These are phyloP conservation scores for Lepidurus couesii DNA, from an alignment of 1,140 invertebrate species.

Conservation along the genomic window DNA sequence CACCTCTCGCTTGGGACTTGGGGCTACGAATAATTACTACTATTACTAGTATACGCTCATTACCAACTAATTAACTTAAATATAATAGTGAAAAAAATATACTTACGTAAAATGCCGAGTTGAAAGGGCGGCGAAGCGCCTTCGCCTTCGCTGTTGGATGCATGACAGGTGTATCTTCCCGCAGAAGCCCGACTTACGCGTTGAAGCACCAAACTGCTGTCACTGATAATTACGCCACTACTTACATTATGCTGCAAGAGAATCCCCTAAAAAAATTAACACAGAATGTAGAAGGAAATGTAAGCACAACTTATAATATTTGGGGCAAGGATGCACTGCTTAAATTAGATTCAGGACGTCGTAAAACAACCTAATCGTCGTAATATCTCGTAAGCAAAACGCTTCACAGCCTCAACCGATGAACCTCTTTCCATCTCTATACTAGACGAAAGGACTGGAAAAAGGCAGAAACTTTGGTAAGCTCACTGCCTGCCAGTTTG, in stretches of 20 bases:
- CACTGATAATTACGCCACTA: conserved; percentile 58
- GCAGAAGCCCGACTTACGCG: conserved; percentile 54
- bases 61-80: too few relatives aligned
- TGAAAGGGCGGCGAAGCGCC: conserved; percentile 46
- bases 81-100: conserved; percentile 31
- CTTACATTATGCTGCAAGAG: conserved; percentile 56
- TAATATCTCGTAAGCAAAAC: too few relatives aligned
- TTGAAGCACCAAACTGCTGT: conserved; percentile 59
- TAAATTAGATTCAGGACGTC: not conserved
- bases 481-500: not conserved
- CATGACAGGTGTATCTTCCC: conserved; percentile 64
- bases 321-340: not conserved
- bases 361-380: not conserved
- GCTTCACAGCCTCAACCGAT: too few relatives aligned
- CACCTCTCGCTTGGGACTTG: too few relatives aligned
- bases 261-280: conserved; percentile 48
- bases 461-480: not conserved
- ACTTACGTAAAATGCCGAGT: conserved; percentile 55
- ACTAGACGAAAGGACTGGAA: not conserved
- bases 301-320: not conserved
- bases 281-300: conserved; percentile 28
- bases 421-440: not conserved
- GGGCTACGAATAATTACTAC: too few relatives aligned
- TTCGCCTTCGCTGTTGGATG: conserved; percentile 54
- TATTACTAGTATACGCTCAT: too few relatives aligned